Base-by-base conservation (phyloP, 1,140 invertebrate species). In the Eufriesea mexicana region DNA sequence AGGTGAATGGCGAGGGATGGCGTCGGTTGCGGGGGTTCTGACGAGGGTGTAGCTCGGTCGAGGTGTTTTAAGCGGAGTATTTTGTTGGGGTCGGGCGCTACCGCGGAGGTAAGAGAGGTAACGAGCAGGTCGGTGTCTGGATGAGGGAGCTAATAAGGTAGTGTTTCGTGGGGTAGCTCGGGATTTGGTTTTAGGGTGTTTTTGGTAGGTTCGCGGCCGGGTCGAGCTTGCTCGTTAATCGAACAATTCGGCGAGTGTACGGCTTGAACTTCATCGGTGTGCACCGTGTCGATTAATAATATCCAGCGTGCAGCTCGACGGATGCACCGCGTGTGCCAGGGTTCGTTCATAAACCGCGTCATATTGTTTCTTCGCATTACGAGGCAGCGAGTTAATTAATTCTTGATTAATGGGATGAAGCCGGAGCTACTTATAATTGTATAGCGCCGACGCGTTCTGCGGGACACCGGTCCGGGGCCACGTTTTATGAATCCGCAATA, bases 11-110 rank as follows among this genome's bases (percentile, higher is more conserved):
- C 25, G 20, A 20, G 51, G 20, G 2, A 6, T 25, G 35, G 20
- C 20, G 12, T 0, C 45, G 64, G 14, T 25, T n/a, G 64, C 20
- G 35, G 20, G 16, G 64, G 64, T 45, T 66, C 45, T 66, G 20
- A 10, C 71, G n/a, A 45, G 55, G 71, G 55, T 16, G 14, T 74
- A n/a, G 54, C 20, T 45, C 20, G 35, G 54, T 74, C 71, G 54
- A 74, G 16, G 71, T 74, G 71, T 74, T 74, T 74, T 45, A 20
- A 45, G 49, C 54, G 5, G 23, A 57, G 51, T 25, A 47, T 55
- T 35, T 42, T 12, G 28, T 12, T 9, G 8, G 23, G 71, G 9
- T 55, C 20, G 20, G 7, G 12, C 51, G n/a, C 57, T 28, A 59
- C 35, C 51, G 7, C 12, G 35, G 7, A 42, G 54, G n/a, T n/a